Percentiles rank a stretch among this genome's conserved stretches.
phyloP scores from a whole-genome alignment of 2,113 vertebrate species.

The Ia io region DNA sequence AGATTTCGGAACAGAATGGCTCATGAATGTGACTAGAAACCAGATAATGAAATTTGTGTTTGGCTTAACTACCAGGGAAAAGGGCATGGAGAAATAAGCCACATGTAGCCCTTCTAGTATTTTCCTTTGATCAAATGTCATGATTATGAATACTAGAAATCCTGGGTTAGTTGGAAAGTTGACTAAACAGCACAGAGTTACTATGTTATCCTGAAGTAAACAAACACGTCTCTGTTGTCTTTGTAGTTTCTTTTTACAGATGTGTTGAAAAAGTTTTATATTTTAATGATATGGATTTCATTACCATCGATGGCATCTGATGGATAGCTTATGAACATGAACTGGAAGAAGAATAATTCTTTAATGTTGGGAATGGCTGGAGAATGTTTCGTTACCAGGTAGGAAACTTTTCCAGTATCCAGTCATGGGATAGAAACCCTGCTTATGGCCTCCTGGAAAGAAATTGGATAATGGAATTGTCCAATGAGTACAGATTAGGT shows the following conservation, averaged over 20 bases:
- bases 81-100: slow-evolving; percentile 60
- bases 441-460: not conserved
- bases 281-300: slow-evolving; percentile 24
- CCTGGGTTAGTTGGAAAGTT: slow-evolving; percentile 43
- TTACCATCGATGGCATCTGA: not conserved
- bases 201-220: slow-evolving; percentile 22
- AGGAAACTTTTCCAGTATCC: not conserved
- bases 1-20: slow-evolving; percentile 43
- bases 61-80: slow-evolving; percentile 78
- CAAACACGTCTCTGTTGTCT: not conserved
- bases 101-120: slow-evolving; percentile 38
- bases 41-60: slow-evolving; percentile 67
- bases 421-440: not conserved
- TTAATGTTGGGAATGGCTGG: not conserved
- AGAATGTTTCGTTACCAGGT: not conserved
- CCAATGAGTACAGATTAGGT: not conserved
- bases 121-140: slow-evolving; percentile 65
- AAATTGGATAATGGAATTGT: not conserved
- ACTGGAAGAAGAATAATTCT: slow-evolving; percentile 39
- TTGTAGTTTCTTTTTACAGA: not conserved
- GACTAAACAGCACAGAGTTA: slow-evolving; percentile 9
- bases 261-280: not conserved
- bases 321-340: not conserved
- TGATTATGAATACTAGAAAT: slow-evolving; percentile 63
- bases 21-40: slow-evolving; percentile 71